Conservation (phyloP, 1,140 invertebrate genomes). For the Solenopsis fugax region DNA sequence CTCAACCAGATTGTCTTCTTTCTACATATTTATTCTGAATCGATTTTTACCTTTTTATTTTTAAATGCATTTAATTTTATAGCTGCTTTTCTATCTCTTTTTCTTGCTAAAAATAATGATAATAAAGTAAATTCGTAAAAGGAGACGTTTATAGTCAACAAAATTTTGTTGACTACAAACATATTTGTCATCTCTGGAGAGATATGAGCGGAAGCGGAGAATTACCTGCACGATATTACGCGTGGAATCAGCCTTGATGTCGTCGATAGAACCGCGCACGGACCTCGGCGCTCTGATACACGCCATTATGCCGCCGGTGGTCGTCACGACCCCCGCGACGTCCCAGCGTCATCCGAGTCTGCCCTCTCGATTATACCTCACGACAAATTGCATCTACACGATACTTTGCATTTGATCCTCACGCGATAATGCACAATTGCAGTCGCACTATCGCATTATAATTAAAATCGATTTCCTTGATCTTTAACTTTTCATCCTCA, state of each 20-base stretch:
- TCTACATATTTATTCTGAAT: not conserved
- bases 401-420: not conserved
- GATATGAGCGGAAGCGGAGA: not conserved
- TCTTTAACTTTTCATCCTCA: not conserved
- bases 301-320: slow-evolving; percentile 79
- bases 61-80: not conserved
- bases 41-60: not conserved
- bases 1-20: not conserved
- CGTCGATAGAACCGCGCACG: slow-evolving; percentile 83
- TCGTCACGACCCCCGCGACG: slow-evolving; percentile 38
- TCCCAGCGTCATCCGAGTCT: slow-evolving; percentile 67
- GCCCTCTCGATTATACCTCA: slow-evolving; percentile 6
- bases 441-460: not conserved
- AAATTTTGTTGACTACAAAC: not conserved
- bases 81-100: not conserved
- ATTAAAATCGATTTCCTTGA: slow-evolving; percentile 5
- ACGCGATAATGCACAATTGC: slow-evolving; percentile 4
- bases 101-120: not conserved
- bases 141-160: not conserved
- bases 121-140: not conserved
- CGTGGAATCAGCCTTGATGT: slow-evolving; percentile 83
- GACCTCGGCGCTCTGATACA: slow-evolving; percentile 85
- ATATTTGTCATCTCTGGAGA: not conserved
- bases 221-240: slow-evolving; percentile 84
- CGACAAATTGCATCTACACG: not conserved